These are phyloP conservation scores for mouse (Mus musculus) DNA, from an alignment of 2,113 vertebrate species.

Conservation along the genomic window GRCm39 chrX:72552501-72553000, in stretches of 20 bases:
- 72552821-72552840: constrained; percentile 76
- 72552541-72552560: constrained; percentile 59
- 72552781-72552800: background rate
- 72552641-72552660: constrained; percentile 67
- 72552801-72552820: constrained; percentile 20
- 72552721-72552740: background rate
- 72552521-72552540: background rate
- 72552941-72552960: background rate
- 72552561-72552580: constrained; percentile 70
- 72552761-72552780: constrained; percentile 17
- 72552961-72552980: background rate
- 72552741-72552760: constrained; percentile 26
- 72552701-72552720: constrained; percentile 45
- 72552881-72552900: constrained; percentile 66
- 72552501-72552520: background rate
- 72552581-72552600: constrained; percentile 27
- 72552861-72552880: constrained; percentile 77
- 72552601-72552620: constrained; percentile 66
- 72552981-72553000: background rate
- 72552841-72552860: constrained; percentile 79
- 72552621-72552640: constrained; percentile 73
- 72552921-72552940: background rate
- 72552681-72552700: constrained; percentile 56
- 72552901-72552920: background rate
- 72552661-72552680: constrained; percentile 53